Conservation (phyloP, 1,140 invertebrate species). For the Asobara japonica region DNA sequence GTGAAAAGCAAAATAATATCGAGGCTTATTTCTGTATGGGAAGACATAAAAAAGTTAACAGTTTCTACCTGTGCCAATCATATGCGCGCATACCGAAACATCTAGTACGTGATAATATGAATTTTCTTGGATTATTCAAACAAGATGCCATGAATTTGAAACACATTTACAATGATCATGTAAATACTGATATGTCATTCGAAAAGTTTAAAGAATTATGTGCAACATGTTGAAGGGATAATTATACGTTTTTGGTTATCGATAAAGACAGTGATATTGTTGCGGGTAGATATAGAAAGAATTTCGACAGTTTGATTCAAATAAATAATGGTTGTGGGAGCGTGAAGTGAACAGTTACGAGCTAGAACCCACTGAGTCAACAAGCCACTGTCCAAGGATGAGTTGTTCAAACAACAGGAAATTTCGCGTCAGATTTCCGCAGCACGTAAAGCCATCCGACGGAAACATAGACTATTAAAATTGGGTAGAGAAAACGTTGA, state of each 20-base stretch:
- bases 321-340: neutral
- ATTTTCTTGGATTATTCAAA: constrained; percentile 22
- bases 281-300: constrained; percentile 43
- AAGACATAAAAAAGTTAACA: too few species aligned
- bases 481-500: neutral
- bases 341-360: neutral
- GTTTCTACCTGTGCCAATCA: constrained; percentile 34
- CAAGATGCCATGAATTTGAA: constrained; percentile 33
- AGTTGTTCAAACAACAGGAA: neutral
- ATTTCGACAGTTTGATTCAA: constrained; percentile 43
- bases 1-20: neutral
- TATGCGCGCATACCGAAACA: constrained; percentile 31
- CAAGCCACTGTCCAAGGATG: neutral
- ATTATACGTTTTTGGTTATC: constrained; percentile 48
- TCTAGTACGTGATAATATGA: constrained; percentile 33
- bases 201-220: constrained; percentile 39
- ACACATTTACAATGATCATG: constrained; percentile 34
- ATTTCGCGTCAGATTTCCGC: neutral
- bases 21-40: too few species aligned
- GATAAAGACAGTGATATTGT: constrained; percentile 46
- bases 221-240: constrained; percentile 34
- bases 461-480: neutral
- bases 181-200: too few species aligned
- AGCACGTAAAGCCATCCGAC: neutral
- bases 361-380: neutral